phyloP scores from a whole-genome alignment of 2,888 invertebrate genomes.

The Tipula helvola region DNA sequence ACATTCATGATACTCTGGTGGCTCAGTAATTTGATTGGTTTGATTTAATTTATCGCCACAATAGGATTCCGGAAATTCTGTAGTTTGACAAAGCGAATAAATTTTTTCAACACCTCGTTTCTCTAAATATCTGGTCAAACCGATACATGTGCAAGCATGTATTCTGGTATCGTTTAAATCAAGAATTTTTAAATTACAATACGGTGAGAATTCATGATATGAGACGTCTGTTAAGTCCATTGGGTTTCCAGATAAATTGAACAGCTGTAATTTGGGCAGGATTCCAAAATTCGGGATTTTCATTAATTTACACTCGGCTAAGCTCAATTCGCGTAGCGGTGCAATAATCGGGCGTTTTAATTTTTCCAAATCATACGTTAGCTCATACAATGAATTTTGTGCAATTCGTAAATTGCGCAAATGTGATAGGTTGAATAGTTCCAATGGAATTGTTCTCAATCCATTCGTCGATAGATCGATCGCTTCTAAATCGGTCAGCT shows the following conservation, averaged over 20 bases:
- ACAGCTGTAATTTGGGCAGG: slow-evolving; percentile 37
- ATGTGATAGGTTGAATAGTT: slow-evolving; percentile 35
- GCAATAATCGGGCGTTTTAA: slow-evolving; percentile 39
- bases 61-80: neutral
- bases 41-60: neutral
- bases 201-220: slow-evolving; percentile 33
- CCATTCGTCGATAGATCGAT: slow-evolving; percentile 13
- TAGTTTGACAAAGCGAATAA: neutral
- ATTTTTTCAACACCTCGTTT: neutral
- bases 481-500: slow-evolving; percentile 11
- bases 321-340: slow-evolving; percentile 38
- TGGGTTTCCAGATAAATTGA: slow-evolving; percentile 43
- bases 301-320: slow-evolving; percentile 40
- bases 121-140: neutral
- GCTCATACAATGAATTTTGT: slow-evolving; percentile 39
- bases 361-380: slow-evolving; percentile 30
- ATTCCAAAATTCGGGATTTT: slow-evolving; percentile 41
- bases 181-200: slow-evolving; percentile 41
- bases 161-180: slow-evolving; percentile 26
- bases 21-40: neutral
- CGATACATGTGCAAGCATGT: slow-evolving; percentile 12
- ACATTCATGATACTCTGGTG: neutral
- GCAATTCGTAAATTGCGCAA: slow-evolving; percentile 42
- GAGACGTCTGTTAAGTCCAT: slow-evolving; percentile 32
- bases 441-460: slow-evolving; percentile 9